Evolutionary conservation across 1,140 invertebrate genomes (phyloP).

Genomic region (Drosophila cardini): DNA sequence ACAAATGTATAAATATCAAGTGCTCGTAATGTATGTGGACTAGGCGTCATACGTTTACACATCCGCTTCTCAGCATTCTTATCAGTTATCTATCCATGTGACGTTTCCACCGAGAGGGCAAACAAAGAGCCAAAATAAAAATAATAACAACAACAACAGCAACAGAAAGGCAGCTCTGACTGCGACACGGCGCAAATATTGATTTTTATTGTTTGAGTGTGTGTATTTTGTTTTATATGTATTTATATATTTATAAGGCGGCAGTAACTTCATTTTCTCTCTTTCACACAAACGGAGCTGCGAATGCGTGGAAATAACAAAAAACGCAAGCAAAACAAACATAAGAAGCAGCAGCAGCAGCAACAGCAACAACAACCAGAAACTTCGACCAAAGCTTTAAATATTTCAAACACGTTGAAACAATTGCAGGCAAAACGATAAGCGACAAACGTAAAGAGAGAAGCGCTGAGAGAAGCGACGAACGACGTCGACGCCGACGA

Average conservation of each 20-base stretch:
- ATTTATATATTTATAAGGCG: conserved; percentile 67
- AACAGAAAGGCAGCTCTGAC: conserved; percentile 43
- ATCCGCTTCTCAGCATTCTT: conserved; percentile 50
- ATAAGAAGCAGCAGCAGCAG: conserved; percentile 8
- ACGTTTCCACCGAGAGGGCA: conserved; percentile 27
- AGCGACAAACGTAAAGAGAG: conserved; percentile 29
- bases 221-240: conserved; percentile 56
- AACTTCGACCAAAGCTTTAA: conserved; percentile 42
- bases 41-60: conserved; percentile 37
- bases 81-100: conserved; percentile 39
- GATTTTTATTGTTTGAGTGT: conserved; percentile 65
- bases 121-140: conserved; percentile 60
- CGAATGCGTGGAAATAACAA: conserved; percentile 67
- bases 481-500: conserved; percentile 24
- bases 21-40: conserved; percentile 2
- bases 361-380: conserved; percentile 20
- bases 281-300: conserved; percentile 30
- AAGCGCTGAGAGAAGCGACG: conserved; percentile 17
- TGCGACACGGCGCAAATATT: conserved; percentile 76
- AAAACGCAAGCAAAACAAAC: conserved; percentile 66
- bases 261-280: conserved; percentile 68
- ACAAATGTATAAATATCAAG: neutral
- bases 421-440: conserved; percentile 61
- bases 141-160: conserved; percentile 27
- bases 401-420: conserved; percentile 77